These are phyloP conservation scores for Melanerpes formicivorus DNA, from an alignment of 2,113 vertebrate genomes.

Conservation along the genomic window DNA sequence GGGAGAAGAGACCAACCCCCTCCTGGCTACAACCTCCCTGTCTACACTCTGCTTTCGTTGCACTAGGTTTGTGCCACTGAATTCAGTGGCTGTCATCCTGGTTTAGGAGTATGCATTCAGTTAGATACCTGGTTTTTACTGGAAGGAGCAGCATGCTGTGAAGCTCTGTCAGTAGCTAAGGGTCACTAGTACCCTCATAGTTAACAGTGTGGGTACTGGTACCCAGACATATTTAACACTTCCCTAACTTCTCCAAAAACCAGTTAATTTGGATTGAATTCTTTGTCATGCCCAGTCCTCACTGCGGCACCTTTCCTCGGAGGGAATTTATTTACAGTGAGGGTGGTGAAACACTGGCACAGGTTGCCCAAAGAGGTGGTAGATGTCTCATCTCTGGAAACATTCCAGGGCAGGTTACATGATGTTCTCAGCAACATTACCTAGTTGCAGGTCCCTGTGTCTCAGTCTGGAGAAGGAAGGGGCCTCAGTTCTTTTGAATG, in stretches of 20 bases:
- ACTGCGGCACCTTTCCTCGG: no score
- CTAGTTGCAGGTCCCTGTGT: no score
- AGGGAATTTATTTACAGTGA: no score
- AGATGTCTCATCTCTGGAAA: no score
- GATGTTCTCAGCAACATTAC: no score
- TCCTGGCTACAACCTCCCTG: no score
- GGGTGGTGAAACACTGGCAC: no score
- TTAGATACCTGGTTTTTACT: not conserved
- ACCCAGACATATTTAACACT: not conserved
- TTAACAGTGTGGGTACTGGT: not conserved
- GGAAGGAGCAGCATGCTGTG: not conserved
- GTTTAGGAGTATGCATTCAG: not conserved
- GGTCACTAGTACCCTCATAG: not conserved
- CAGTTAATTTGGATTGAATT: not conserved
- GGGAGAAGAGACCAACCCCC: no score
- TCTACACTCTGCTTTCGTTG: not conserved
- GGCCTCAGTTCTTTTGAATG: no score
- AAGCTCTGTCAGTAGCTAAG: not conserved
- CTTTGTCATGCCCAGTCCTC: accelerated
- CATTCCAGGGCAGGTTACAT: no score
- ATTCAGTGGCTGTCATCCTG: not conserved
- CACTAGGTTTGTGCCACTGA: not conserved
- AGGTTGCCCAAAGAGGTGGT: no score
- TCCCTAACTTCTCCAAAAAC: not conserved
- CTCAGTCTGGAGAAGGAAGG: no score